phyloP scores from a whole-genome alignment of 1,140 invertebrate genomes.

The Eriocheir sinensis region DNA sequence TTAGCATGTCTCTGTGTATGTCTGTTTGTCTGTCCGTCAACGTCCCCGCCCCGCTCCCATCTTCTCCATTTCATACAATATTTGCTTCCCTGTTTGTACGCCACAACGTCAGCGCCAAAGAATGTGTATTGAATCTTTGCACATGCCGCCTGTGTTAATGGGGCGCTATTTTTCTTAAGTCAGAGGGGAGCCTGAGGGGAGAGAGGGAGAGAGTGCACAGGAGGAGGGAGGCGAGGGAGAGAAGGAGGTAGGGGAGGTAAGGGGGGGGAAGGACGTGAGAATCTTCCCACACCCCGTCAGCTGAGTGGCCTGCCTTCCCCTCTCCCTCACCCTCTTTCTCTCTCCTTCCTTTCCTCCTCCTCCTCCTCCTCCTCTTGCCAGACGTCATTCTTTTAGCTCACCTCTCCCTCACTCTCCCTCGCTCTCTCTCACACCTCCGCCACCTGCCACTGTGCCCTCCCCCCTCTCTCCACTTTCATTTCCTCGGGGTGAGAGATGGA shows the following conservation, averaged over 20 bases:
- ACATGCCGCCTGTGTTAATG: not conserved
- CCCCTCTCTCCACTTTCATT: not conserved
- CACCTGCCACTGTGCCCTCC: not conserved
- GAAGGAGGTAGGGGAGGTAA: too few relatives aligned
- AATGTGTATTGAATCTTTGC: not conserved
- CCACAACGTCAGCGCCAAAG: too few relatives aligned
- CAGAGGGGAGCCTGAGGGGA: not conserved
- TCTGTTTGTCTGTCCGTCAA: conserved; percentile 32
- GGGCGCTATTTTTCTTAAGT: not conserved
- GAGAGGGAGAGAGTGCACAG: not conserved
- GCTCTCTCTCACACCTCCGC: not conserved
- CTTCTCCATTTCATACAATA: not conserved
- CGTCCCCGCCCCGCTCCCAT: not conserved
- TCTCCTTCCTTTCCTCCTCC: not conserved
- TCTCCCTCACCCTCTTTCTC: not conserved
- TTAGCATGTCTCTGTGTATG: conserved; percentile 40
- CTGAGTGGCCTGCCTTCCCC: not conserved
- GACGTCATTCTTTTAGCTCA: not conserved
- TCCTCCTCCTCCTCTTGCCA: conserved; percentile 12
- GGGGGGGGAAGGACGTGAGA: not conserved
- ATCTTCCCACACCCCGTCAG: not conserved
- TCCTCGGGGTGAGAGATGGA: too few relatives aligned
- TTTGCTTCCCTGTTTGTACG: too few relatives aligned
- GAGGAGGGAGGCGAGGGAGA: not conserved
- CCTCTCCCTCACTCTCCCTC: conserved; percentile 20